Evolutionary conservation across 2,888 invertebrate species (phyloP), one percentile per base, ranked within the genome.

Genomic region (Ichneumon xanthorius): DNA sequence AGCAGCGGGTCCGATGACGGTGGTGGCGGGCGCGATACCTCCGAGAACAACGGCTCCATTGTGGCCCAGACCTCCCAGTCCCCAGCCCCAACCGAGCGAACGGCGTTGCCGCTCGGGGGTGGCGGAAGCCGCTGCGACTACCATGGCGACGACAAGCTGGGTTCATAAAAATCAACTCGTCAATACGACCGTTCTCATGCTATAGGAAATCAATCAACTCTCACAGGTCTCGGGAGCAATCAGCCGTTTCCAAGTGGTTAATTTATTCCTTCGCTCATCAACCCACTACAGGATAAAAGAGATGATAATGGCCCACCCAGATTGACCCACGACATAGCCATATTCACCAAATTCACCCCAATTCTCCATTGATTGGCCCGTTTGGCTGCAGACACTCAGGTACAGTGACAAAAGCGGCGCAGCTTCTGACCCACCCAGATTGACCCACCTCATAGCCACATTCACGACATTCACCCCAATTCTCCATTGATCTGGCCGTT

Each of bases 21-120:
- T 85, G 4, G 88, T 80, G 2, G 84, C 87, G 6, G 86, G 89
- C 61, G 84, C 88, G 14, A 88, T 14, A 63, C 86, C 87, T 61
- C 89, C 90, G 0, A 90, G 58, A 4, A 90, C 68, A 5, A 90
- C 88, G 4, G 87, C 89, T 22, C 89, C 89, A 53, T 90, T 86
- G 37, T 87, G 87, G 33, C 89, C 89, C 87, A 85, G 87, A 33
- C 82, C 90, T 26, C 58, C 61, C 11, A 77, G 78, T 45, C 78
- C 82, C 82, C 77, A 82, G 16, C 85, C 85, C 84, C 79, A 87
- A 19, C 87, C 86, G 6, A 90, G 76, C n/a, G 91, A 90, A 55
- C 91, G 91, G 85, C 91, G 89, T 67, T 90, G 87, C 50, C 90
- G 90, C 37, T 90, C 89, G 0, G 90, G 89, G 61, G 45, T 85